Evolutionary conservation across 2,113 vertebrate species (phyloP), one percentile per base, ranked within the genome.

Genomic region (Halcyon malimbica): DNA sequence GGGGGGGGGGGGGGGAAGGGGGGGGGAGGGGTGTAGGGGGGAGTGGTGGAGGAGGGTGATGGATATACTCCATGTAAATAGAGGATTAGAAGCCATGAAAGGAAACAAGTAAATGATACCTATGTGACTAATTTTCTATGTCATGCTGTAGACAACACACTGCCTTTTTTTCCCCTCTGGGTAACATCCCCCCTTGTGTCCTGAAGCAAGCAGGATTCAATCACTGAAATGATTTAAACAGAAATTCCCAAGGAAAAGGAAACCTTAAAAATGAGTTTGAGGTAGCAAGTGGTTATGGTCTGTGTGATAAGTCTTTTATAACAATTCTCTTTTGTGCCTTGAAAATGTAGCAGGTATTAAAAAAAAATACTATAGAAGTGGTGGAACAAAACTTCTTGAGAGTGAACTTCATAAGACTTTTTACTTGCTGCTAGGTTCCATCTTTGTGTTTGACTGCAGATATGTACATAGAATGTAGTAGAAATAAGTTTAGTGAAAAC

Each of bases 41-140:
- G 44, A 7, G 17, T 17, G 44, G 44, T 44, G n/a, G n/a, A 10
- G 14, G 26, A 35, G 35, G 14, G 16, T 93, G 94, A 91, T 91
- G 71, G 79, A 94, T 91, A 94, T 53, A 39, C 24, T 73, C 51
- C 86, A 83, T 73, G 74, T 92, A 94, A 93, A 93, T 20, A 89
- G 90, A 90, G 65, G 87, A 90, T 94, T 73, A 93, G 65, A 84
- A 37, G 39, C 77, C 63, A 53, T 65, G 62, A 95, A 83, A 95
- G 65, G 41, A 83, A 91, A 71, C 23, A 73, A 79, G 81, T 59
- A 93, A 90, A 92, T 67, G 74, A 89, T 85, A 89, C 70, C 78
- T 94, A 54, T 87, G 84, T 94, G 94, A 76, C 89, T 95, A 77
- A 95, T 95, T 94, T 78, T 92, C 91, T 95, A 85, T 94, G 67